These are phyloP conservation scores for Pyrocephalus nanus DNA, from an alignment of 2,797 vertebrate species.

Conservation along the genomic window DNA sequence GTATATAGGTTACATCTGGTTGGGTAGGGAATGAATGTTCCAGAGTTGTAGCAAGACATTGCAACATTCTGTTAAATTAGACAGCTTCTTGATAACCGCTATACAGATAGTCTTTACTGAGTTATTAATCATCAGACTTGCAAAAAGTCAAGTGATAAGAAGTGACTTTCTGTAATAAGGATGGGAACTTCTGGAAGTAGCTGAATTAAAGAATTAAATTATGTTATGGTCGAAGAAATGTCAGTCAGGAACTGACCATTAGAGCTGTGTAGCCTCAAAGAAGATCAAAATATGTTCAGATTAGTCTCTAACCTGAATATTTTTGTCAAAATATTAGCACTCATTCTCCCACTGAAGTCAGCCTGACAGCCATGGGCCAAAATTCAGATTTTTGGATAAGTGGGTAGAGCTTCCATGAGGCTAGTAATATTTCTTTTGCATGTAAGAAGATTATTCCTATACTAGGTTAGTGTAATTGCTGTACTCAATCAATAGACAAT, in stretches of 20 bases:
- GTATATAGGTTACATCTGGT: background rate
- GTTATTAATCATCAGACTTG: background rate
- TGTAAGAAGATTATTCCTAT: background rate
- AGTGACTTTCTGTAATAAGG: background rate
- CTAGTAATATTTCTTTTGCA: background rate
- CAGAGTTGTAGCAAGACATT: background rate
- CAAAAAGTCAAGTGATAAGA: background rate
- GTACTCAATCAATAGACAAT: background rate
- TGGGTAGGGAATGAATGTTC: background rate
- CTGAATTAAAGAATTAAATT: background rate
- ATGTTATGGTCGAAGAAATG: background rate
- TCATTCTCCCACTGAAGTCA: background rate
- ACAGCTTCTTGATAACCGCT: background rate
- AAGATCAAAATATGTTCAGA: rapidly evolving
- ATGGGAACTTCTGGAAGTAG: background rate
- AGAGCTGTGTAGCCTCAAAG: background rate
- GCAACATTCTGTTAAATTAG: background rate
- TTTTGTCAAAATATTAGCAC: background rate
- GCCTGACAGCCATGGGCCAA: background rate
- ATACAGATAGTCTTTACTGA: background rate
- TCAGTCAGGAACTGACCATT: background rate
- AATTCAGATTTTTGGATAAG: background rate
- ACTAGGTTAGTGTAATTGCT: background rate
- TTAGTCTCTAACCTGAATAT: background rate
- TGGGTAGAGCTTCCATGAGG: background rate